phyloP scores from a whole-genome alignment of 2,888 invertebrate genomes.

The Icerya purchasi region DNA sequence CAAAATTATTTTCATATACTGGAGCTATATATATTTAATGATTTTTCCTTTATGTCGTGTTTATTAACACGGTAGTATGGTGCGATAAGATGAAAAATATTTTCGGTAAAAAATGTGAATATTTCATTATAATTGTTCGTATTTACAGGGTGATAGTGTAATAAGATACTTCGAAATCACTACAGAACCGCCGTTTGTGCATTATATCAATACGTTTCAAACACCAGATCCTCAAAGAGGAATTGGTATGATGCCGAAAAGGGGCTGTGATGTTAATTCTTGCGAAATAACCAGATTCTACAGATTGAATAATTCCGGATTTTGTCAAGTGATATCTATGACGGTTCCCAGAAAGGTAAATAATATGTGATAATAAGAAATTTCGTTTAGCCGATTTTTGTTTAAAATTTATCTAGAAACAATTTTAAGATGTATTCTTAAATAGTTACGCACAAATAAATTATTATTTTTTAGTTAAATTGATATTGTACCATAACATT shows the following conservation, averaged over 20 bases:
- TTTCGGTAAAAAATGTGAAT: too few relatives aligned
- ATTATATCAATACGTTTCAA: slow-evolving; percentile 92
- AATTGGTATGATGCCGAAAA: slow-evolving; percentile 93
- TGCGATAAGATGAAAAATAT: too few relatives aligned
- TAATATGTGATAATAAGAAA: neutral
- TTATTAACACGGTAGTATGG: too few relatives aligned
- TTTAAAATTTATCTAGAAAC: neutral
- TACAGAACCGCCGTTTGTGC: slow-evolving; percentile 80
- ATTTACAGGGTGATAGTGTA: slow-evolving; percentile 75
- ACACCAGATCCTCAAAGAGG: slow-evolving; percentile 95
- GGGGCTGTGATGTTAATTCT: slow-evolving; percentile 79
- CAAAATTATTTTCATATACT: too few relatives aligned
- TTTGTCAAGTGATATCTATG: slow-evolving; percentile 92
- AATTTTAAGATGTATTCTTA: too few relatives aligned
- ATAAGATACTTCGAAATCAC: slow-evolving; percentile 87
- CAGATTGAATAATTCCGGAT: slow-evolving; percentile 77
- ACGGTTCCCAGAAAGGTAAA: slow-evolving; percentile 79
- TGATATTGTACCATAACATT: too few relatives aligned
- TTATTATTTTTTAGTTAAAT: too few relatives aligned
- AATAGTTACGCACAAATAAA: too few relatives aligned
- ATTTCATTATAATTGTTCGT: too few relatives aligned
- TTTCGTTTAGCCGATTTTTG: neutral
- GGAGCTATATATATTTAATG: too few relatives aligned
- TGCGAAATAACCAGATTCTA: slow-evolving; percentile 93
- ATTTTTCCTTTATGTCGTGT: too few relatives aligned